Evolutionary conservation across 1,140 invertebrate species (phyloP).

Genomic region (Carcinoscorpius rotundicauda): DNA sequence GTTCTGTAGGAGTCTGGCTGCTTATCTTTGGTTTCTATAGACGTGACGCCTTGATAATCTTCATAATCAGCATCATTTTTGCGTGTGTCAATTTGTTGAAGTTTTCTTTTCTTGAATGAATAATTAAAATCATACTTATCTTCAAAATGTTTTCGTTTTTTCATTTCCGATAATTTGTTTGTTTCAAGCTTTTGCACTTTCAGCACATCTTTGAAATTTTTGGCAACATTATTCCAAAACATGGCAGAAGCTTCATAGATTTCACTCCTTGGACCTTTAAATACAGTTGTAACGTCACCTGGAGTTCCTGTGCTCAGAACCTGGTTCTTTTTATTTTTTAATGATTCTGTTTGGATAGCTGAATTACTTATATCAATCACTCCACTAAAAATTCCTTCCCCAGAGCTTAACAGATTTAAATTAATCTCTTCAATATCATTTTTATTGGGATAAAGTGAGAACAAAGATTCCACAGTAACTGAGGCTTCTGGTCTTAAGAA

Average conservation of each 20-base stretch:
- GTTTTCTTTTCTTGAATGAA: slow-evolving; percentile 20
- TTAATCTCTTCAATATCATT: too few species aligned
- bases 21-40: too few species aligned
- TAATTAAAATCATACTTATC: slow-evolving; percentile 16
- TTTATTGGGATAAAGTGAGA: too few species aligned
- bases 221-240: too few species aligned
- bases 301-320: too few species aligned
- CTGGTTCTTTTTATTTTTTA: slow-evolving; percentile 2
- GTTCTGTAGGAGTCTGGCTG: too few species aligned
- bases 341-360: slow-evolving; percentile 9
- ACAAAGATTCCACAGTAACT: too few species aligned
- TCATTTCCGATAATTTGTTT: slow-evolving; percentile 3
- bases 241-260: slow-evolving; percentile 12
- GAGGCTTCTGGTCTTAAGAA: too few species aligned
- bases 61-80: too few species aligned
- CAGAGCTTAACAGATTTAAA: slow-evolving; percentile 4
- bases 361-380: slow-evolving; percentile 9
- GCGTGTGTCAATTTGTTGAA: slow-evolving; percentile 18
- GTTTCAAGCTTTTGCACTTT: too few species aligned
- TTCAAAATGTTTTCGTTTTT: background rate
- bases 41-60: too few species aligned
- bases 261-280: slow-evolving; percentile 23
- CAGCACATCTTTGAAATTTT: too few species aligned
- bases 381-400: slow-evolving; percentile 16
- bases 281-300: slow-evolving; percentile 15